phyloP scores from a whole-genome alignment of 2,888 invertebrate genomes.

The Muschampia plurimacula region DNA sequence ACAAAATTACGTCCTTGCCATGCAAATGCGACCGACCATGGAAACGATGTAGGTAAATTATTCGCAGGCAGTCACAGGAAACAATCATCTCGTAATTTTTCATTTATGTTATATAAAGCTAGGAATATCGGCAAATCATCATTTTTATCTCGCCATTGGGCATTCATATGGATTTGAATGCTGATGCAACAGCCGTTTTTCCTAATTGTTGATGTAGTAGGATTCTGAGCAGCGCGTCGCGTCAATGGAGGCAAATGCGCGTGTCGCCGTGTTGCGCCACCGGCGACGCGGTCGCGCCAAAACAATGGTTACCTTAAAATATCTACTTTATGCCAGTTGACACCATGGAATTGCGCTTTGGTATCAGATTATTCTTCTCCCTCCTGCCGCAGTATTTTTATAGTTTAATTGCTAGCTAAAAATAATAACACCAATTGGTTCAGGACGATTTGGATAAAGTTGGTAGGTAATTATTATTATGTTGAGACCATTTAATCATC shows the following conservation, averaged over 20 bases:
- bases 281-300: conserved; percentile 46
- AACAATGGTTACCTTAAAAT: conserved; percentile 59
- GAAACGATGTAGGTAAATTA: conserved; percentile 56
- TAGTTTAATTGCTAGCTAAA: too few species aligned
- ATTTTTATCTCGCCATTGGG: conserved; percentile 78
- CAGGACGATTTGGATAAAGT: too few species aligned
- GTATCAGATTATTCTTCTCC: too few species aligned
- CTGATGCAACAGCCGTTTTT: conserved; percentile 67
- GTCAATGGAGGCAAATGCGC: conserved; percentile 79
- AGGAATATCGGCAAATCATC: conserved; percentile 69
- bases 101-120: conserved; percentile 74
- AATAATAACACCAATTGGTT: too few species aligned
- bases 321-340: conserved; percentile 16
- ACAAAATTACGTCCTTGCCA: conserved; percentile 61
- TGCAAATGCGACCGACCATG: conserved; percentile 58
- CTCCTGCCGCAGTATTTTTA: too few species aligned
- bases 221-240: conserved; percentile 56
- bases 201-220: conserved; percentile 56
- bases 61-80: conserved; percentile 70
- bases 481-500: too few species aligned
- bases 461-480: too few species aligned
- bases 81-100: conserved; percentile 73
- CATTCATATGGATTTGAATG: conserved; percentile 72
- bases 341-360: too few species aligned
- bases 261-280: conserved; percentile 80